phyloP scores from a whole-genome alignment of 2,113 vertebrate species.

The Elephantulus edwardii region DNA sequence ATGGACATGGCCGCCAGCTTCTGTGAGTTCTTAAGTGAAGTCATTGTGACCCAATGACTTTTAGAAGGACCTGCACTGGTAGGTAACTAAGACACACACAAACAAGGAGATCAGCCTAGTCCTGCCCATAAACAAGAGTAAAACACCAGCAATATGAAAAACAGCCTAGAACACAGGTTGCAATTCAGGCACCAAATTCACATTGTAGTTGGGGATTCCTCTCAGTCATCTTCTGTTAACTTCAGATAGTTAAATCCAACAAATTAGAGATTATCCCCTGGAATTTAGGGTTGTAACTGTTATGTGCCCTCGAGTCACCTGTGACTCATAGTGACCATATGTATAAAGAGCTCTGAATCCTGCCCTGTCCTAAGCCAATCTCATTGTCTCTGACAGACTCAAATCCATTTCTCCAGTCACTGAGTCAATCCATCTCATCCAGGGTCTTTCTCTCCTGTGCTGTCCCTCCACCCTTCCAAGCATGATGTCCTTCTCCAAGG shows the following conservation, averaged over 20 bases:
- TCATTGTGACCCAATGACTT: constrained; percentile 26
- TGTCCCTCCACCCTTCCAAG: too few species aligned
- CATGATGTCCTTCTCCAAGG: too few species aligned
- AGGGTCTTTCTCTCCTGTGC: too few species aligned
- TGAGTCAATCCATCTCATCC: too few species aligned
- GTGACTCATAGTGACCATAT: too few species aligned
- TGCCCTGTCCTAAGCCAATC: too few species aligned
- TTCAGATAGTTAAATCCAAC: background rate
- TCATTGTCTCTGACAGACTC: too few species aligned
- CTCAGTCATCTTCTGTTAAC: background rate
- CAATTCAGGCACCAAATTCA: background rate
- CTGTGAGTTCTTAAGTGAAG: background rate
- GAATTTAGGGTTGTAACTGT: too few species aligned
- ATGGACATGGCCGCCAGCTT: background rate
- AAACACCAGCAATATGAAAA: background rate
- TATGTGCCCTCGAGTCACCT: too few species aligned
- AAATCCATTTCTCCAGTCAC: too few species aligned
- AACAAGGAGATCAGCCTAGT: background rate
- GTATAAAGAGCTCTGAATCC: too few species aligned
- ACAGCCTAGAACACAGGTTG: background rate
- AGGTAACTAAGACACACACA: background rate
- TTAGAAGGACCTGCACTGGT: background rate
- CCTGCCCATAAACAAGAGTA: background rate
- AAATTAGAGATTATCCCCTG: too few species aligned
- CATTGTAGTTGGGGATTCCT: background rate